Evolutionary conservation across 2,113 vertebrate species (phyloP).

Genomic region (Setophaga coronata): DNA sequence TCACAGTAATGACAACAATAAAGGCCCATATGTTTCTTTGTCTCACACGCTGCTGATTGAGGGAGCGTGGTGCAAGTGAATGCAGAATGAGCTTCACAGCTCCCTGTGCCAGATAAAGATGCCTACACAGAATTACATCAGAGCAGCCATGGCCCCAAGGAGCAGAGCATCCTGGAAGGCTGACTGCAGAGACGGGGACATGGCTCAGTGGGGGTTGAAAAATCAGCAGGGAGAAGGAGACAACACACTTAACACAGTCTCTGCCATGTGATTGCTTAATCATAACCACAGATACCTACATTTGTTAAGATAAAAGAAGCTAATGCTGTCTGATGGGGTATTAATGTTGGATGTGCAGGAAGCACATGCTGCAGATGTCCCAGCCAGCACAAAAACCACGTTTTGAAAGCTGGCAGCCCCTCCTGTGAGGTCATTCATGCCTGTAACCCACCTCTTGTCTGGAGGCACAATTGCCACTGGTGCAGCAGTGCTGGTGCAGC

Average conservation of each 20-base stretch:
- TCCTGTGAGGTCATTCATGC: accelerated
- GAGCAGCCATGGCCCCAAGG: not conserved
- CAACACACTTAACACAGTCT: not conserved
- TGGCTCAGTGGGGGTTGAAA: accelerated
- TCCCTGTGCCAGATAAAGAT: not conserved
- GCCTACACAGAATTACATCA: not conserved
- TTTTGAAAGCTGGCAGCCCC: not conserved
- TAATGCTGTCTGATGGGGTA: not conserved
- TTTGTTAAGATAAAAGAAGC: not conserved
- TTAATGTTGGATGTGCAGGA: not conserved
- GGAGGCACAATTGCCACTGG: not conserved
- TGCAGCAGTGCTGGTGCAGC: not conserved
- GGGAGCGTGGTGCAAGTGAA: not conserved
- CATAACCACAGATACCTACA: not conserved
- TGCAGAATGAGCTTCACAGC: not conserved
- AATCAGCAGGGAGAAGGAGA: not conserved
- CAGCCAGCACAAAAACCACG: not conserved
- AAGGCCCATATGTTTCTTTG: constrained; percentile 45
- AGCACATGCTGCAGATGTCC: not conserved
- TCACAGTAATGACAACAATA: constrained; percentile 4
- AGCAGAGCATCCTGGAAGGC: not conserved
- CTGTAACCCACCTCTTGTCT: not conserved
- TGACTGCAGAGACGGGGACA: not conserved
- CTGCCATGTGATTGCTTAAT: not conserved
- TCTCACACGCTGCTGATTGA: not conserved